Conservation (phyloP, 2,113 vertebrate genomes). For the Anarrhichthys ocellatus region DNA sequence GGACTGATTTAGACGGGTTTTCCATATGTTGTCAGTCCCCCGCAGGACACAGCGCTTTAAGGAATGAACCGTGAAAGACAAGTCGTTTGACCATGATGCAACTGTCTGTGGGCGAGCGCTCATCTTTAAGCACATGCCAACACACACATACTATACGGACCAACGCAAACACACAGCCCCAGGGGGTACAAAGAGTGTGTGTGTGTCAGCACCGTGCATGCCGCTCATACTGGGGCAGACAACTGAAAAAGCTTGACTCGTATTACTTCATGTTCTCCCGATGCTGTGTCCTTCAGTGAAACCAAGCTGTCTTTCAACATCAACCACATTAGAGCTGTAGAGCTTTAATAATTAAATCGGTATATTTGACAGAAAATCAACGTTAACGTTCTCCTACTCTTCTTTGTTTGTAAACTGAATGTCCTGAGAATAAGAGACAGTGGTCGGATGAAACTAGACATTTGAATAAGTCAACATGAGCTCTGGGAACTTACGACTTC, state of each 20-base stretch:
- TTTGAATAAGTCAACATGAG: not conserved
- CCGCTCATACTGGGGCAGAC: slow-evolving; percentile 55
- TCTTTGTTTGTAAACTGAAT: not conserved
- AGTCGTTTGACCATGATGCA: slow-evolving; percentile 73
- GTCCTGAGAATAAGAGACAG: not conserved
- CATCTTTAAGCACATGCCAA: slow-evolving; percentile 77
- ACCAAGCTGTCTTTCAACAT: not conserved
- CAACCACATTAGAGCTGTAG: not conserved
- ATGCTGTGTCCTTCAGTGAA: not conserved
- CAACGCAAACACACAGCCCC: slow-evolving; percentile 72
- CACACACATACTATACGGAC: slow-evolving; percentile 60
- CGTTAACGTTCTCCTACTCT: not conserved
- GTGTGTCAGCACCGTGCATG: slow-evolving; percentile 56
- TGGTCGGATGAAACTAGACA: not conserved
- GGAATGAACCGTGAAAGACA: slow-evolving; percentile 79
- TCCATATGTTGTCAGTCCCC: slow-evolving; percentile 83
- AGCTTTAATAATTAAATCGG: not conserved
- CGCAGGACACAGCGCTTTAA: slow-evolving; percentile 81
- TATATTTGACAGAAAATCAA: not conserved
- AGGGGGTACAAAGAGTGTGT: slow-evolving; percentile 41
- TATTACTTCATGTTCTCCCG: not conserved
- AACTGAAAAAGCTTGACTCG: slow-evolving; percentile 53
- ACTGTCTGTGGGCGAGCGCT: slow-evolving; percentile 40
- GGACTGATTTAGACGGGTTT: slow-evolving; percentile 84
- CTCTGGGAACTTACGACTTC: not conserved